Evolutionary conservation across 2,888 invertebrate species (phyloP), one percentile per base, ranked within the genome.

Genomic region (Erannis defoliaria): DNA sequence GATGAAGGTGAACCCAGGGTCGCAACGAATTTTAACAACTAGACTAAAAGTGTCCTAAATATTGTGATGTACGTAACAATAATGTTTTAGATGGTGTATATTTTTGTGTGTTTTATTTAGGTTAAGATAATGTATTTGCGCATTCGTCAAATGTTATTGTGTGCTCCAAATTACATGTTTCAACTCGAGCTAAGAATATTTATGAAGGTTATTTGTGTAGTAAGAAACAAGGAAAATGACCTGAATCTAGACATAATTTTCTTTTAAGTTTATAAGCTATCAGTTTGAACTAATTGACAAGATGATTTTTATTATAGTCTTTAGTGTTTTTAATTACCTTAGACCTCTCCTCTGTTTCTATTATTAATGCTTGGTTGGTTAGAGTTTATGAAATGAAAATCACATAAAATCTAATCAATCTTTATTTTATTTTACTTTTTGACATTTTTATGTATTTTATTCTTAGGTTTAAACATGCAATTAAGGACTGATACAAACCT

Each of bases 21-120:
- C 84, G 87, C 89, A 88, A 89, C 90, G 89, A 91, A 90, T 91
- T 91, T 90, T 86, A 88, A 83, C 82, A 78, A 81, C 71, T 86
- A 88, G 88, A 89, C 85, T 85, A 84, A 72, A 88, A 87, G 85
- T 90, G 89, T 90, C 89, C 90, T 89, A 87, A 84, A 74, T 82
- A 89, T 81, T 93, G 92, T 93, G 92, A 92, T 93, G 90, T 90
- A 84, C 84, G 84, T 88, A 89, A 92, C 92, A 91, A 92, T 92
- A 92, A 92, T 85, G 85, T 90, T 90, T 90, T 88, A 89, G 88
- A 90, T 86, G 62, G 84, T 82, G 82, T 89, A 88, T 92, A 91
- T 91, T 91, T 92, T 92, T 90, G 89, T 92, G 91, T 89, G 88
- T 91, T 88, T 69, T 91, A 86, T 88, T 86, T 86, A 88, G 85